Percentiles rank a stretch among this genome's conserved stretches.
Evolutionary conservation across 1,140 invertebrate species (phyloP).

Genomic region (Drosophila arawakana): DNA sequence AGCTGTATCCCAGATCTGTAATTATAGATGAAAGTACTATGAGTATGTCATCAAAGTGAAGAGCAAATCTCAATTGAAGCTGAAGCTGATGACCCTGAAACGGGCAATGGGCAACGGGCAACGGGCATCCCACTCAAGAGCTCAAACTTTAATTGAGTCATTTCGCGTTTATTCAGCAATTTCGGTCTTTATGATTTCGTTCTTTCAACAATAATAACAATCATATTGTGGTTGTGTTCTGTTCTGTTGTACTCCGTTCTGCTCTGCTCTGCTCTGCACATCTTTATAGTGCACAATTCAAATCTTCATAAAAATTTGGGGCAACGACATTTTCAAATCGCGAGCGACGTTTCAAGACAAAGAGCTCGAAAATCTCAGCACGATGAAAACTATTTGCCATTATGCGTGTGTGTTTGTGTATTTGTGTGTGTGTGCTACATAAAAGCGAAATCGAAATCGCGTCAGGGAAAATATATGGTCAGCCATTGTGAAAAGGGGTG

Average conservation of each 20-base stretch:
- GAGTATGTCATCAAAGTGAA: conserved; percentile 23
- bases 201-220: conserved; percentile 78
- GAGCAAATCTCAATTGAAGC: conserved; percentile 6
- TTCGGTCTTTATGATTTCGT: conserved; percentile 57
- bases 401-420: conserved; percentile 4
- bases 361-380: conserved; percentile 43
- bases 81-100: neutral
- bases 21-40: conserved; percentile 42
- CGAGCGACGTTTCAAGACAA: conserved; percentile 53
- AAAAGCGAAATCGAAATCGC: conserved; percentile 59
- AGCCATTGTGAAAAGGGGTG: conserved; percentile 46
- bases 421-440: conserved; percentile 32
- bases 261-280: conserved; percentile 11
- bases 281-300: conserved; percentile 61
- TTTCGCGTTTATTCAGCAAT: conserved; percentile 70
- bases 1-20: conserved; percentile 95
- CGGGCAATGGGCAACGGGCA: neutral
- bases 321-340: conserved; percentile 71
- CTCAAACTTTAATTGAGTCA: conserved; percentile 73
- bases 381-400: conserved; percentile 46
- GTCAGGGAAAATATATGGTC: conserved; percentile 51
- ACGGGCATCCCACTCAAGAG: conserved; percentile 11
- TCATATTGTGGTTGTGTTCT: conserved; percentile 42
- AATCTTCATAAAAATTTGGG: conserved; percentile 76
- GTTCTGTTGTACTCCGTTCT: too few species aligned